Conservation (phyloP, 1,140 invertebrate genomes). For the Leptinotarsa texana region DNA sequence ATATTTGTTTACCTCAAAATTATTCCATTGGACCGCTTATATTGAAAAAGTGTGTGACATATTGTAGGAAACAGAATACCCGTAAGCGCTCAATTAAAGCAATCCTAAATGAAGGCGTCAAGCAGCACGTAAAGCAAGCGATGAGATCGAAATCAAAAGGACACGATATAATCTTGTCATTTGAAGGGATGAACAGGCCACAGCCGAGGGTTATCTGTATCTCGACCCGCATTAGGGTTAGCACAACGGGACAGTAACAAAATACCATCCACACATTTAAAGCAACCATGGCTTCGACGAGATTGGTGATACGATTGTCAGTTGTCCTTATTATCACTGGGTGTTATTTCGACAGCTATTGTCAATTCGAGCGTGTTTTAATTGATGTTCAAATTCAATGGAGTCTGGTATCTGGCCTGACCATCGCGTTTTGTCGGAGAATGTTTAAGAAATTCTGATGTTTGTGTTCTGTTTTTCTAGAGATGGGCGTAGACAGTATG, state of each 20-base stretch:
- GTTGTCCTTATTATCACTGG: constrained; percentile 16
- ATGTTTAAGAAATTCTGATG: neutral
- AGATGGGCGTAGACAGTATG: no score
- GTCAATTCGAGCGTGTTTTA: constrained; percentile 12
- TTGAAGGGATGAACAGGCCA: neutral
- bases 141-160: neutral
- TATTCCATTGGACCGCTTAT: no score
- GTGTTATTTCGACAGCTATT: constrained; percentile 22
- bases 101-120: neutral
- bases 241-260: constrained; percentile 14
- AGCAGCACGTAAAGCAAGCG: neutral
- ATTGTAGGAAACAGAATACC: neutral
- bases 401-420: neutral
- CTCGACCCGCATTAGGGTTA: constrained; percentile 16
- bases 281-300: neutral
- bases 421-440: neutral
- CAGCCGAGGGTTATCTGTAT: constrained; percentile 12
- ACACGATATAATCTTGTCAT: constrained; percentile 21
- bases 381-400: constrained; percentile 19
- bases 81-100: neutral
- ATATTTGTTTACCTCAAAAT: no score
- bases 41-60: no score
- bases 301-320: constrained; percentile 20
- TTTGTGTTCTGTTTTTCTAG: no score
- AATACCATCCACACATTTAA: constrained; percentile 19